Evolutionary conservation across 2,797 vertebrate species (phyloP).

Genomic region (Hozukius guyotensis): DNA sequence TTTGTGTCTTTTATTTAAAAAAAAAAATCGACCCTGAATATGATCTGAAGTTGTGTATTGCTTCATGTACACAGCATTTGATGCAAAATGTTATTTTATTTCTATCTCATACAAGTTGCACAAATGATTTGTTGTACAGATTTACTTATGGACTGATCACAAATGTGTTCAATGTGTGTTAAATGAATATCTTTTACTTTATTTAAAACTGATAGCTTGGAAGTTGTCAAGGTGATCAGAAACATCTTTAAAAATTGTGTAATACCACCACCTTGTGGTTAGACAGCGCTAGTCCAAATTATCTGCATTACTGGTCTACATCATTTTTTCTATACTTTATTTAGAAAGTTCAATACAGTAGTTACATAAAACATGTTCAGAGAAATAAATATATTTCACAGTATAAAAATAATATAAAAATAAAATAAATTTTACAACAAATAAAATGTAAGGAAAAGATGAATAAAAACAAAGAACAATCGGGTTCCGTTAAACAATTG

Average conservation of each 20-base stretch:
- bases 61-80: neutral
- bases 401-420: no score
- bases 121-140: neutral
- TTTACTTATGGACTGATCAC: neutral
- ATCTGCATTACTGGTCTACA: neutral
- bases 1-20: neutral
- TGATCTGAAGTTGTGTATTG: neutral
- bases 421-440: no score
- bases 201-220: neutral
- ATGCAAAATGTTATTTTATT: neutral
- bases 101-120: neutral
- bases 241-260: neutral
- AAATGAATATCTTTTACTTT: neutral
- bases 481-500: no score
- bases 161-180: neutral
- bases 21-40: neutral
- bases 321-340: neutral
- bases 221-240: neutral
- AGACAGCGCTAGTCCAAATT: fast-evolving
- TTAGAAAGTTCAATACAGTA: no score
- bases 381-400: no score
- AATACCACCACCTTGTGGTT: constrained; percentile 27
- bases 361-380: no score
- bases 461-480: no score
- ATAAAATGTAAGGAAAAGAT: no score